A percentile compares a stretch with the other conserved stretches of the same genome.
phyloP scores from a whole-genome alignment of 2,113 vertebrate genomes.

The Dromaius novaehollandiae region DNA sequence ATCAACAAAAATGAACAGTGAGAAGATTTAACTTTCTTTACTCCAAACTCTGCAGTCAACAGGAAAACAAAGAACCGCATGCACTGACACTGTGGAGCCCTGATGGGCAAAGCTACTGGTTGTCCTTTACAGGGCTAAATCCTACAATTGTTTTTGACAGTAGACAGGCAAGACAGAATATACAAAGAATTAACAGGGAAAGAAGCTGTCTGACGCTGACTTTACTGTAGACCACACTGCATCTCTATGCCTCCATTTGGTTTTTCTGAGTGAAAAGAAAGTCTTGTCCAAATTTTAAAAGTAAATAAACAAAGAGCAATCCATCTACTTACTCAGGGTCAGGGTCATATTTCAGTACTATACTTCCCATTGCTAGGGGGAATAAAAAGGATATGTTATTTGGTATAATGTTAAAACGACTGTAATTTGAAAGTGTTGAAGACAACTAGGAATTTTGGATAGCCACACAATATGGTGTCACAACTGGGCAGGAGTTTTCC shows the following conservation, averaged over 20 bases:
- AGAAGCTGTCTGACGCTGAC: neutral
- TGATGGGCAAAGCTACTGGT: neutral
- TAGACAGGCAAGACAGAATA: neutral
- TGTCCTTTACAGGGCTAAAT: neutral
- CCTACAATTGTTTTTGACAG: neutral
- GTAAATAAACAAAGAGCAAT: neutral
- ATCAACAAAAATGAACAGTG: neutral
- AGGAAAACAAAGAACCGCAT: neutral
- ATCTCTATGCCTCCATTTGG: neutral
- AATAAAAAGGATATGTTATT: constrained; percentile 2
- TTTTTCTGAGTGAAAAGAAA: neutral
- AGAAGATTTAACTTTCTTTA: neutral
- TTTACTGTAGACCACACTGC: neutral
- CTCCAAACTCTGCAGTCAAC: neutral
- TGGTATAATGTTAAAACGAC: neutral
- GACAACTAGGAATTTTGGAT: neutral
- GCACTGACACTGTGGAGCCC: neutral
- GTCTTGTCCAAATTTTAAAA: neutral
- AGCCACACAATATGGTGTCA: neutral
- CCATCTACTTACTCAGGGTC: constrained; percentile 84
- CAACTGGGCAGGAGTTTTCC: neutral
- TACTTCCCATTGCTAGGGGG: constrained; percentile 89
- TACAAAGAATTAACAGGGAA: neutral
- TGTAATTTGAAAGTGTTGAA: neutral
- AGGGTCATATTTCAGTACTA: constrained; percentile 93